These are phyloP conservation scores for Cephonodes hylas DNA, from an alignment of 2,888 invertebrate genomes.

Conservation along the genomic window DNA sequence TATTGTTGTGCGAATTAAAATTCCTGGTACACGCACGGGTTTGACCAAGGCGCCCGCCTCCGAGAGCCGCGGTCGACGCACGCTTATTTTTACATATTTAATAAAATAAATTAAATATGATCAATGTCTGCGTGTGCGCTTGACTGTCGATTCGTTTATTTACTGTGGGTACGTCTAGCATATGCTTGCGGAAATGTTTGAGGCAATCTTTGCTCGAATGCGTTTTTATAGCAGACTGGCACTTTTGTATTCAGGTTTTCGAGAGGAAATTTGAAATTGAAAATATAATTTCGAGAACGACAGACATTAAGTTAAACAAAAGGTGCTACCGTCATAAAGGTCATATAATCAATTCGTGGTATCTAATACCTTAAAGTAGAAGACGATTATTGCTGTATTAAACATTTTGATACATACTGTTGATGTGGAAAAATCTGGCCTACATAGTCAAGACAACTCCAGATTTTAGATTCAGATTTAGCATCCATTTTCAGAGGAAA, in stretches of 20 bases:
- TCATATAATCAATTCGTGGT: too few relatives aligned
- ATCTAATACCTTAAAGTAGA: too few relatives aligned
- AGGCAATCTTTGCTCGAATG: not conserved
- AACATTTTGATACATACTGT: too few relatives aligned
- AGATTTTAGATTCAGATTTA: not conserved
- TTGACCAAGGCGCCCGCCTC: conserved; percentile 55
- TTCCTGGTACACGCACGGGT: conserved; percentile 63
- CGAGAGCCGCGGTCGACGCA: conserved; percentile 31
- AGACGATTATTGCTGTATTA: too few relatives aligned
- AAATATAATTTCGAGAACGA: too few relatives aligned
- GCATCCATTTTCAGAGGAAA: not conserved
- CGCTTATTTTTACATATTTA: conserved; percentile 66
- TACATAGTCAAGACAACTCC: too few relatives aligned
- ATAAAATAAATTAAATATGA: conserved; percentile 39
- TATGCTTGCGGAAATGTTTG: too few relatives aligned
- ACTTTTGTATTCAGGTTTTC: not conserved
- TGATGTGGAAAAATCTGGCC: too few relatives aligned
- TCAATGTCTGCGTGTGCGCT: not conserved
- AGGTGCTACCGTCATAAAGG: too few relatives aligned
- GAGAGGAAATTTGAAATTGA: too few relatives aligned
- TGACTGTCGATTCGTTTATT: not conserved
- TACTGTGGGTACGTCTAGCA: too few relatives aligned
- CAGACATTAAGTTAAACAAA: too few relatives aligned
- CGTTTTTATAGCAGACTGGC: not conserved
- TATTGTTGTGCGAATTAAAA: conserved; percentile 64